A percentile compares a stretch with the other conserved stretches of the same genome.
phyloP scores from a whole-genome alignment of 1,140 invertebrate genomes.

The Hyposmocoma kahamanoa region DNA sequence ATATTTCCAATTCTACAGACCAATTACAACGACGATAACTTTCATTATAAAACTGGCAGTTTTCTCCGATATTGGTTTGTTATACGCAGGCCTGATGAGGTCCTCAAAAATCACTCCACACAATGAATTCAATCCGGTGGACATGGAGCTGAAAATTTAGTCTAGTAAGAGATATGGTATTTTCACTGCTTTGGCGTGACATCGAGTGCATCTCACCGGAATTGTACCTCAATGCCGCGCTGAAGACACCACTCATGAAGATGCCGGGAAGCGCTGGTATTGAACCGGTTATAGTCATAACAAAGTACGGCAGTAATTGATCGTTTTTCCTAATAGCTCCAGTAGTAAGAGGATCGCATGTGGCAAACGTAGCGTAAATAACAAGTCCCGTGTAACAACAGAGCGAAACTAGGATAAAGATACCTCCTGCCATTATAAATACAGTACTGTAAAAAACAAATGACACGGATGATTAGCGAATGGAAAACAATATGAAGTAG shows the following conservation, averaged over 20 bases:
- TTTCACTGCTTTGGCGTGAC: too few species aligned
- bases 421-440: constrained; percentile 70
- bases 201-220: background rate
- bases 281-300: constrained; percentile 81
- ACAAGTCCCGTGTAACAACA: constrained; percentile 84
- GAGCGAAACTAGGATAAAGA: constrained; percentile 76
- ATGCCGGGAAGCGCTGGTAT: constrained; percentile 83
- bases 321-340: constrained; percentile 78
- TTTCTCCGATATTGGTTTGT: constrained; percentile 75
- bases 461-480: too few species aligned
- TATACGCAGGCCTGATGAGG: constrained; percentile 79
- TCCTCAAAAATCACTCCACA: constrained; percentile 88
- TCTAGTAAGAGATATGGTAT: too few species aligned
- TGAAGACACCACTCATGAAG: constrained; percentile 85
- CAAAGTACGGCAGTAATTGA: constrained; percentile 81
- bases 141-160: constrained; percentile 87
- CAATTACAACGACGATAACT: constrained; percentile 78
- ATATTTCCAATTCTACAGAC: constrained; percentile 33
- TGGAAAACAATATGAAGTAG: too few species aligned
- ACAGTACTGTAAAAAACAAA: constrained; percentile 60
- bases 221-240: constrained; percentile 79
- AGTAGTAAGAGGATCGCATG: constrained; percentile 83
- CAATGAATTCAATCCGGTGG: constrained; percentile 86
- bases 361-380: constrained; percentile 84
- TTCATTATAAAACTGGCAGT: constrained; percentile 81